These are phyloP conservation scores for Carlito syrichta DNA, from an alignment of 2,113 vertebrate species.

Conservation along the genomic window DNA sequence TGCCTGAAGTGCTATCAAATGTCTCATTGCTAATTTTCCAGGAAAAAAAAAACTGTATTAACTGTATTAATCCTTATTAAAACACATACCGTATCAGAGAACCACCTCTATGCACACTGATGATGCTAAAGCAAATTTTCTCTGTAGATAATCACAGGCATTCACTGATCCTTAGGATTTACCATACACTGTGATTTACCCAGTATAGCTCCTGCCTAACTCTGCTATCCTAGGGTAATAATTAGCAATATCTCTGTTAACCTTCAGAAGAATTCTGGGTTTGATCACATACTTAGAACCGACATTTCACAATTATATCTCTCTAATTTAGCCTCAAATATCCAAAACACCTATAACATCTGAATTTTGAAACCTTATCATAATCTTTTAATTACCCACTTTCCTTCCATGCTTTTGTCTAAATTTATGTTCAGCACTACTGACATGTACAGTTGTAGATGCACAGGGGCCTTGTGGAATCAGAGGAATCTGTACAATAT, in stretches of 20 bases:
- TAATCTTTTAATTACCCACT: background rate
- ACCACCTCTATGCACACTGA: rapidly evolving
- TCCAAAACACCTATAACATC: background rate
- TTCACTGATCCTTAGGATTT: background rate
- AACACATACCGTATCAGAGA: background rate
- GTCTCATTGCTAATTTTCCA: background rate
- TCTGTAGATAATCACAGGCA: background rate
- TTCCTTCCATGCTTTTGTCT: background rate
- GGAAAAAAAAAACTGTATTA: background rate
- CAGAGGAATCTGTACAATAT: background rate
- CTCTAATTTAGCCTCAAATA: too few species aligned
- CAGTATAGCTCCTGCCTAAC: background rate
- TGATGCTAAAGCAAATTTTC: background rate
- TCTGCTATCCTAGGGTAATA: background rate
- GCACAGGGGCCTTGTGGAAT: background rate
- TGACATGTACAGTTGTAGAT: background rate
- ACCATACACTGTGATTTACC: background rate
- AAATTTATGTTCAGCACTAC: background rate
- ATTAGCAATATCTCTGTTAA: rapidly evolving
- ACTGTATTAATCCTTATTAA: background rate
- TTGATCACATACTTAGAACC: background rate
- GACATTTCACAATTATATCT: background rate
- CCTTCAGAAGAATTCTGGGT: background rate
- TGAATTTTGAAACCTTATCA: background rate
- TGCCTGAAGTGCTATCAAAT: background rate